Percentiles rank a stretch among this genome's conserved stretches.
Evolutionary conservation across 2,888 invertebrate species (phyloP).

Genomic region (Eilema sororculum): DNA sequence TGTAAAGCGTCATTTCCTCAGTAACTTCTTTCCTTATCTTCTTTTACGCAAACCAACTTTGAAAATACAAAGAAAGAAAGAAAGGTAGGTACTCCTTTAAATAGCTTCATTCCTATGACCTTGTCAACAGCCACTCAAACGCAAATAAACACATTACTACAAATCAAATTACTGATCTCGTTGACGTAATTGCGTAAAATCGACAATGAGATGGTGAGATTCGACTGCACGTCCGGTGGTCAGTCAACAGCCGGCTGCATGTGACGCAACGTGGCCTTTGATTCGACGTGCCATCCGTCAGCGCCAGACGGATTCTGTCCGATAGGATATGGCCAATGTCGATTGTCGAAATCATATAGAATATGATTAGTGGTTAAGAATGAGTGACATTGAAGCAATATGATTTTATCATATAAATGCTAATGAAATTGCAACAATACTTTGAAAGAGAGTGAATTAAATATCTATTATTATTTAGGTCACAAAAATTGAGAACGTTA

Average conservation of each 20-base stretch:
- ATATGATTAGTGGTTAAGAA: conserved; percentile 18
- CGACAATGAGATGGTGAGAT: conserved; percentile 71
- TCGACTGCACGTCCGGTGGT: conserved; percentile 67
- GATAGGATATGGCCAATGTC: conserved; percentile 65
- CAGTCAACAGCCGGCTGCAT: conserved; percentile 14
- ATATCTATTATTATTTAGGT: neutral
- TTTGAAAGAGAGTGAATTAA: neutral
- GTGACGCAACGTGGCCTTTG: conserved; percentile 67
- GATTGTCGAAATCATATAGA: conserved; percentile 42
- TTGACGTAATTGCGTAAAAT: conserved; percentile 64
- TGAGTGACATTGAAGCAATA: conserved; percentile 7
- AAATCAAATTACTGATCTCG: conserved; percentile 59
- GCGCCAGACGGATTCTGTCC: conserved; percentile 56
- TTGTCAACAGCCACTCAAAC: neutral
- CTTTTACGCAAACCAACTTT: neutral
- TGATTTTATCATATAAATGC: conserved; percentile 7
- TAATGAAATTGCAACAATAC: neutral
- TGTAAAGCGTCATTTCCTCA: neutral
- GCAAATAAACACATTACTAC: conserved; percentile 45
- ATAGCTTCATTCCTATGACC: neutral
- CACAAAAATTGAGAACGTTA: no score
- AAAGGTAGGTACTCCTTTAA: neutral
- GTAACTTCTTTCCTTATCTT: neutral
- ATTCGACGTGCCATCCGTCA: conserved; percentile 58
- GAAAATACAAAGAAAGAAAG: no score